Conservation (phyloP, 2,888 invertebrate genomes). For the Polymixis flavicincta region DNA sequence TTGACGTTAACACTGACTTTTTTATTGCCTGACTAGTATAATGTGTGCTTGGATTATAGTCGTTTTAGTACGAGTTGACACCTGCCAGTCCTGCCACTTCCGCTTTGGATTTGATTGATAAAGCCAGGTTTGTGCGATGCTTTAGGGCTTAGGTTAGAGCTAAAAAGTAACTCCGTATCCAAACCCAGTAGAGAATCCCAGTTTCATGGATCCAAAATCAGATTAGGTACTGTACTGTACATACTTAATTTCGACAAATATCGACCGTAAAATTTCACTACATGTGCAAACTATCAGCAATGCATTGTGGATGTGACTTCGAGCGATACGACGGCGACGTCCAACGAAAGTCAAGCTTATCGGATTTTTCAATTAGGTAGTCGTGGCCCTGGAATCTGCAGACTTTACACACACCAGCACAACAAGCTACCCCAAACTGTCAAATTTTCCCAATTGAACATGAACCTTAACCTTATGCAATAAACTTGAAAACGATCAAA, state of each 20-base stretch:
- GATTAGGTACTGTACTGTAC: neutral
- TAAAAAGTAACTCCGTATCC: neutral
- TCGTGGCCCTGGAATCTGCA: neutral
- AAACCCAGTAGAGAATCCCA: too few species aligned
- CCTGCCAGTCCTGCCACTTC: too few species aligned
- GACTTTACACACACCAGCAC: too few species aligned
- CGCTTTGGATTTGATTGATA: neutral
- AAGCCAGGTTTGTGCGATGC: neutral
- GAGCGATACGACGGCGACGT: neutral
- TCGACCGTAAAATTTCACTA: too few species aligned
- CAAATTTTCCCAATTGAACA: too few species aligned
- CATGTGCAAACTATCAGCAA: neutral
- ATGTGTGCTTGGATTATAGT: neutral
- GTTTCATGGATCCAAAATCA: neutral
- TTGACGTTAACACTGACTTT: conserved; percentile 2
- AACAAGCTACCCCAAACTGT: too few species aligned
- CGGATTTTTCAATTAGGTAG: neutral
- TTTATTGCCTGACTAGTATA: neutral
- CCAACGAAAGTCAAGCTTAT: neutral
- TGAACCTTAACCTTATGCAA: too few species aligned
- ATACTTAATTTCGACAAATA: neutral
- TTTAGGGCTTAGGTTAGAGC: neutral
- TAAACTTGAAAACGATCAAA: too few species aligned
- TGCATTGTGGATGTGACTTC: neutral
- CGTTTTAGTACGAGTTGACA: neutral